A percentile compares a stretch with the other conserved stretches of the same genome.
Evolutionary conservation across 2,888 invertebrate genomes (phyloP).

Genomic region (Tortrix viridana): DNA sequence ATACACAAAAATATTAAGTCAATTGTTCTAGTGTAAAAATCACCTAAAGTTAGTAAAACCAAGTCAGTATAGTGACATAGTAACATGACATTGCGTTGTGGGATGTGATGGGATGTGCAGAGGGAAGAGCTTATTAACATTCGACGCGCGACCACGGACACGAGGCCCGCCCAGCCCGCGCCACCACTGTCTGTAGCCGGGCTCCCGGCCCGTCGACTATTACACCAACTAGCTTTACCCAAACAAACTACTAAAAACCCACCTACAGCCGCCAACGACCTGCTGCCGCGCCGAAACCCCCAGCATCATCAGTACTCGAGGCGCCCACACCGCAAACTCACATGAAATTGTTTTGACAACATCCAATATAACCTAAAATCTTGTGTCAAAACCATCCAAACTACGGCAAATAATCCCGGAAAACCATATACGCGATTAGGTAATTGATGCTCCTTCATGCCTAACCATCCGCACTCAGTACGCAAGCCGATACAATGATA

Average conservation of each 20-base stretch:
- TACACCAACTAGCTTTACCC: constrained; percentile 7
- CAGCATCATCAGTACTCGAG: constrained; percentile 12
- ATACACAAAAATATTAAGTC: too few species aligned
- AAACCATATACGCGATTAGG: constrained; percentile 54
- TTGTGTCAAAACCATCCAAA: constrained; percentile 71
- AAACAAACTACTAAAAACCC: constrained; percentile 13
- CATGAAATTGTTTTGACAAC: constrained; percentile 72
- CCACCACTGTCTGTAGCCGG: constrained; percentile 9
- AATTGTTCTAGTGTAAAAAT: not conserved
- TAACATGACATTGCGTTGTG: constrained; percentile 3
- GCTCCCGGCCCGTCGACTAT: constrained; percentile 9
- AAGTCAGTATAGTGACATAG: not conserved
- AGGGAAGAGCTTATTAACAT: constrained; percentile 80
- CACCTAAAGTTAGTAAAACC: constrained; percentile 1
- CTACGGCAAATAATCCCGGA: constrained; percentile 57
- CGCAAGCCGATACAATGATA: constrained; percentile 82
- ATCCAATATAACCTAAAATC: constrained; percentile 82
- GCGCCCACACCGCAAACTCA: constrained; percentile 34
- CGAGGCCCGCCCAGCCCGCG: constrained; percentile 50
- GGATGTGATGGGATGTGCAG: constrained; percentile 70
- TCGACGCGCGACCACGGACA: constrained; percentile 67
- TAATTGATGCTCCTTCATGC: constrained; percentile 62
- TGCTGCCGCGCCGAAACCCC: constrained; percentile 4
- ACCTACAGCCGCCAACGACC: constrained; percentile 10
- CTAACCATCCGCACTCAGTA: constrained; percentile 74